Percentiles rank a stretch among this genome's conserved stretches.
These are phyloP conservation scores for Volucella inflata DNA, from an alignment of 2,888 invertebrate species.

Conservation along the genomic window DNA sequence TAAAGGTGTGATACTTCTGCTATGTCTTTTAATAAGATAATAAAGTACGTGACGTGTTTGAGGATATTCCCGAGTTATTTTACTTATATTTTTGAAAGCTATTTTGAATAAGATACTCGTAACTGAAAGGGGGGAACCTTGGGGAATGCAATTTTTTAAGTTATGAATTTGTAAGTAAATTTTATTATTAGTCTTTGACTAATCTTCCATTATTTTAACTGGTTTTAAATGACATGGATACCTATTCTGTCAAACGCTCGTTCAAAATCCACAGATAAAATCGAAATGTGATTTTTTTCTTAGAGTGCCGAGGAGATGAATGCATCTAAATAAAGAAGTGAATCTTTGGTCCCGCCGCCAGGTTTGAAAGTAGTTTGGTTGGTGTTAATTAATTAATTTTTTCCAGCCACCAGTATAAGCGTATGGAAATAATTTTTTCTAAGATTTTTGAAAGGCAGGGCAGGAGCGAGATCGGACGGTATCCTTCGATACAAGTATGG, in stretches of 20 bases:
- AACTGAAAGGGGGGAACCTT: neutral
- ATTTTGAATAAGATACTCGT: slow-evolving; percentile 6
- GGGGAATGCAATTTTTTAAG: neutral
- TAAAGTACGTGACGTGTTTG: too few relatives aligned
- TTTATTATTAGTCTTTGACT: slow-evolving; percentile 12
- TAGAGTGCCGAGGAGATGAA: slow-evolving; percentile 37
- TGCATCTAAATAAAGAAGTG: slow-evolving; percentile 50
- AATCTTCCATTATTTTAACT: too few relatives aligned
- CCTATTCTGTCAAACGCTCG: slow-evolving; percentile 23
- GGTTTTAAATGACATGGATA: too few relatives aligned
- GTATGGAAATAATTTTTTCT: slow-evolving; percentile 47
- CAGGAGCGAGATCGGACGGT: slow-evolving; percentile 50
- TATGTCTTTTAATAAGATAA: too few relatives aligned
- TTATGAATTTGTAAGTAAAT: neutral
- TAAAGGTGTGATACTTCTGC: too few relatives aligned
- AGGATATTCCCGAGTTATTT: neutral
- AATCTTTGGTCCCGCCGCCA: slow-evolving; percentile 36
- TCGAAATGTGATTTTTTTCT: slow-evolving; percentile 33
- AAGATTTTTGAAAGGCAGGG: slow-evolving; percentile 39
- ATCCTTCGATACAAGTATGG: slow-evolving; percentile 9
- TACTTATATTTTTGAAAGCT: neutral
- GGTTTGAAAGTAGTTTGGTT: slow-evolving; percentile 55
- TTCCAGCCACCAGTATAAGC: slow-evolving; percentile 37
- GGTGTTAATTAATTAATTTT: slow-evolving; percentile 32
- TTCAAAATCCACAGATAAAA: slow-evolving; percentile 17